Conservation (phyloP, 2,113 vertebrate species). For the Mormyrus iriodes region DNA sequence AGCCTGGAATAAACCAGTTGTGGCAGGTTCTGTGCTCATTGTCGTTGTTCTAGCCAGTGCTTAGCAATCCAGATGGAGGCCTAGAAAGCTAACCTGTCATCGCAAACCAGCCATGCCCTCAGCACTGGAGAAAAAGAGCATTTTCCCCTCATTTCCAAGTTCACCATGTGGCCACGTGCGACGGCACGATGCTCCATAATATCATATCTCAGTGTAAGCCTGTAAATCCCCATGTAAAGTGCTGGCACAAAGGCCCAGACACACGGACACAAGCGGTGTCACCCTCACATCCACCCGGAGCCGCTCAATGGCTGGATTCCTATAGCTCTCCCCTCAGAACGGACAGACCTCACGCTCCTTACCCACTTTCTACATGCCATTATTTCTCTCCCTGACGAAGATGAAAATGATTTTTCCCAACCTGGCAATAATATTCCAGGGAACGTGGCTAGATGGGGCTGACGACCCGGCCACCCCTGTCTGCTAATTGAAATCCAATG, state of each 20-base stretch:
- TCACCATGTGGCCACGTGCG: not conserved
- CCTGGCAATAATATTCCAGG: constrained; percentile 35
- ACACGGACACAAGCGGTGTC: not conserved
- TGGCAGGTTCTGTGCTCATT: not conserved
- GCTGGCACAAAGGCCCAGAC: not conserved
- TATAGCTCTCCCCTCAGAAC: not conserved
- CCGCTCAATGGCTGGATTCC: not conserved
- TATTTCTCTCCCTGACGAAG: not conserved
- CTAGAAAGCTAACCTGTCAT: not conserved
- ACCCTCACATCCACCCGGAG: not conserved
- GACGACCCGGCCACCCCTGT: constrained; percentile 32
- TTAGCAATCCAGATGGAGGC: not conserved
- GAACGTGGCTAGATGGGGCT: constrained; percentile 35
- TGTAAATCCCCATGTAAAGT: not conserved
- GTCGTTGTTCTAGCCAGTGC: not conserved
- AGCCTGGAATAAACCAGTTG: not conserved
- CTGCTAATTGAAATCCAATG: constrained; percentile 53
- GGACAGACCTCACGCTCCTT: constrained; percentile 21
- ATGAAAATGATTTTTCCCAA: constrained; percentile 36
- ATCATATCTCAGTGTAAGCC: not conserved
- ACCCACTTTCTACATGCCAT: not conserved
- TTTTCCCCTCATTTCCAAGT: not conserved
- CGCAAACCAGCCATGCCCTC: not conserved
- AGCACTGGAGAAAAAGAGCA: not conserved
- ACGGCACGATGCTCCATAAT: not conserved